Base-by-base conservation (phyloP, 2,888 invertebrate genomes). In the Lasioglossum leucozonium region DNA sequence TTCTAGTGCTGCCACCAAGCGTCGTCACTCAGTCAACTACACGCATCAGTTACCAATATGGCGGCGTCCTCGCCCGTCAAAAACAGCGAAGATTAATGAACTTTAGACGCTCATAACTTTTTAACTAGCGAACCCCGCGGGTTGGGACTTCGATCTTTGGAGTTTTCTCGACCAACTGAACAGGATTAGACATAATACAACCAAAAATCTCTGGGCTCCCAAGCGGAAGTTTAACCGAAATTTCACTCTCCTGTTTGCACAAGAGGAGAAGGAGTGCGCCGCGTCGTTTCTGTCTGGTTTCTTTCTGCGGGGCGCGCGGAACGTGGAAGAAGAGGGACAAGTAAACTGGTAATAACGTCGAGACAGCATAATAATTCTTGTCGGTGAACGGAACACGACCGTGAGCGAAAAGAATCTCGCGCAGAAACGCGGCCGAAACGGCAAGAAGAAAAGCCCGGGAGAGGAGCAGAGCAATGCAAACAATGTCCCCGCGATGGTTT, bases 321-420 rank as follows among this genome's bases (percentile, higher is more conserved):
- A 2, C 26, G 18, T 10, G 13, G 42, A 85, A 69, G 75, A 77
- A 51, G 26, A 44, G 55, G 47, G 79, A 79, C 74, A 76, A 72
- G 72, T 82, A 77, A n/a, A 82, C 72, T 62, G 76, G 71, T 85
- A 89, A 87, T 80, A 84, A 81, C 80, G 76, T 44, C 62, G 71
- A n/a, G 75, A 75, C 75, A 74, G 79, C 79, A 86, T 79, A 89
- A 87, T 85, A 79, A 87, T 85, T 85, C 81, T 82, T 67, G 55
- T 72, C 67, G 47, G 62, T 62, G 79, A 82, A 8, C 62, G n/a
- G 18, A 67, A 65, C 42, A 65, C 42, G n/a, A 47, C 42, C 34
- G 34, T 3, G 37, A 37, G n/a, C 44, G 47, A 74, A 30, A 84
- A 77, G 79, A 80, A 80, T 86, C 80, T 80, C 81, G 26, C 18